Evolutionary conservation across 2,888 invertebrate species (phyloP), one percentile per base, ranked within the genome.

Genomic region (Napeogenes inachia): DNA sequence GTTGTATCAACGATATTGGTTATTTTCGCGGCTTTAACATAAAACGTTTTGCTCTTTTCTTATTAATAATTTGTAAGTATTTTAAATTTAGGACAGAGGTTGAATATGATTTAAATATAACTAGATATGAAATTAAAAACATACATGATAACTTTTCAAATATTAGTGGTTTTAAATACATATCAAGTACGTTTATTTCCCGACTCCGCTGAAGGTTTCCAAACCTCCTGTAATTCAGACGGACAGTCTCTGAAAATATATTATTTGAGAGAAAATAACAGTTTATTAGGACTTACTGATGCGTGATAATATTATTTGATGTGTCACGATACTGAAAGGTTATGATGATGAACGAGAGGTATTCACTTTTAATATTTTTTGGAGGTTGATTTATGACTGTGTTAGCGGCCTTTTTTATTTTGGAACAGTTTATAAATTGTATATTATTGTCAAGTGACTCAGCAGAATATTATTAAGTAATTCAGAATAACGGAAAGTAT

Each of bases 321-420:
- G 59, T 53, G 54, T 68, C 68, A 68, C 57, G 57, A 38, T 60
- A 55, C 53, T 61, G 63, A 63, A 55, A 54, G 33, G 58, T 67
- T 68, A 71, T 71, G 68, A 71, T 71, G 68, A 67, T 66, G 71
- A 35, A 71, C 65, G 59, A 67, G 71, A 65, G 59, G 61, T 12
- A 12, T 10, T 21, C 21, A 42, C 13, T 13, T 53, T 56, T 45
- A 57, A 56, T 57, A 54, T 45, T 21, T 8, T 42, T 47, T 61
- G 38, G 12, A 12, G 42, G 45, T 54, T 54, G 53, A 54, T 59
- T 54, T 42, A 59, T 59, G 33, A 54, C 47, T 42, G 35, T 35
- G 35, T 59, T 45, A 42, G 42, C 12, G 8, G 10, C 42, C 12
- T 42, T 42, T 42, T 8, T 8, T 3, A 1, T 42, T 10, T 42